Base-by-base conservation (phyloP, 2,113 vertebrate genomes). In the Aldabrachelys gigantea region DNA sequence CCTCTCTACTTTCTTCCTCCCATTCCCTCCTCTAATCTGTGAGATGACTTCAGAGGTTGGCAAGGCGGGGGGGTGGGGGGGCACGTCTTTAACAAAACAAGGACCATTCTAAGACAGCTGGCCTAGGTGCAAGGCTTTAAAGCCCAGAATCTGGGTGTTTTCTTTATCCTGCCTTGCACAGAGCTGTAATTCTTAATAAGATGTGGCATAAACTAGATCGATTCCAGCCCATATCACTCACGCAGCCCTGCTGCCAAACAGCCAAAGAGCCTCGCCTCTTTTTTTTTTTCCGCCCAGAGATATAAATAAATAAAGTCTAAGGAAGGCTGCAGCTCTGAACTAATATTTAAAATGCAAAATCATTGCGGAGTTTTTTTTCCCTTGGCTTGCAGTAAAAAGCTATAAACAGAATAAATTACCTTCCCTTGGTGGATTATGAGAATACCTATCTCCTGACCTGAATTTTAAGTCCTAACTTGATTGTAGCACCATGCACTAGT, bases 341-440 rank as follows among this genome's bases (percentile, higher is more conserved):
- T 97, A 98, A 98, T 98, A 98, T 98, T 98, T 98, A 98, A 98
- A 97, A 98, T 97, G 97, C 97, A 98, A 97, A 97, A 97, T 95
- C 97, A 89, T 96, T 96, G 96, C 69, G 96, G 93, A 96, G 92
- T 84, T 31, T n/a, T 90, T 54, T 96, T 81, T 69, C 16, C 2
- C 95, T 96, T 90, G 91, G 94, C 97, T 96, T 95, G 97, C 97
- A 97, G 97, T 96, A 97, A 98, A 98, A 96, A 98, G 98, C 98
- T 98, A 98, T 97, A 98, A 98, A 98, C 98, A 98, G 98, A 98
- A 98, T 98, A 98, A 98, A 98, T 98, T 97, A 98, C 97, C 96
- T 98, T 96, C 96, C 95, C 91, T 80, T 4, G 22, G 91, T 93
- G 72, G 96, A 97, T 98, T 97, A 97, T 86, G 38, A 98, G 97